These are phyloP conservation scores for Vesta saturnalis DNA, from an alignment of 2,888 invertebrate species.

Conservation along the genomic window DNA sequence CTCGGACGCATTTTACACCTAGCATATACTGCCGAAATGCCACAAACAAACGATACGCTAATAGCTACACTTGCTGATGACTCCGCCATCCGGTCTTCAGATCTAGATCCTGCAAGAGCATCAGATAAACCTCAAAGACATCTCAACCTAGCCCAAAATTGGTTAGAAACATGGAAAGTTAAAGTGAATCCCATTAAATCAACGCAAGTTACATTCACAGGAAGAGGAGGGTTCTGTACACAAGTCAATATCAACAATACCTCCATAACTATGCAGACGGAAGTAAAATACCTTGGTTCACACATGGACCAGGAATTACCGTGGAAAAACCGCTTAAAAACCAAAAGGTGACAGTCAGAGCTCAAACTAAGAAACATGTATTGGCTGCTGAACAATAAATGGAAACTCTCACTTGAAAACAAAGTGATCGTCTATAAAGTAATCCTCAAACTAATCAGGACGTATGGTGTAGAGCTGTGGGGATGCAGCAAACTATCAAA, in stretches of 20 bases:
- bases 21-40: neutral
- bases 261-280: constrained; percentile 12
- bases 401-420: constrained; percentile 6
- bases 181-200: no score
- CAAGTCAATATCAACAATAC: constrained; percentile 4
- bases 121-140: no score
- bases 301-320: constrained; percentile 17
- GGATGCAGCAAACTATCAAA: neutral
- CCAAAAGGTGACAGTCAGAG: constrained; percentile 13
- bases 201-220: no score
- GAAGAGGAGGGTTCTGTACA: constrained; percentile 2
- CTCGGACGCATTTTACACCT: neutral
- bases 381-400: neutral
- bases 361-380: constrained; percentile 8
- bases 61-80: no score
- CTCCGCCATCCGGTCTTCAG: no score
- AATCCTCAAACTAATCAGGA: neutral
- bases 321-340: constrained; percentile 15
- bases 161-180: no score
- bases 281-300: no score
- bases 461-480: neutral
- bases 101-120: no score
- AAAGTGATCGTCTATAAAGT: no score
- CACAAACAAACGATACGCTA: no score
- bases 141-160: no score